Evolutionary conservation across 1,140 invertebrate species (phyloP).

Genomic region (Plectus sambesii): DNA sequence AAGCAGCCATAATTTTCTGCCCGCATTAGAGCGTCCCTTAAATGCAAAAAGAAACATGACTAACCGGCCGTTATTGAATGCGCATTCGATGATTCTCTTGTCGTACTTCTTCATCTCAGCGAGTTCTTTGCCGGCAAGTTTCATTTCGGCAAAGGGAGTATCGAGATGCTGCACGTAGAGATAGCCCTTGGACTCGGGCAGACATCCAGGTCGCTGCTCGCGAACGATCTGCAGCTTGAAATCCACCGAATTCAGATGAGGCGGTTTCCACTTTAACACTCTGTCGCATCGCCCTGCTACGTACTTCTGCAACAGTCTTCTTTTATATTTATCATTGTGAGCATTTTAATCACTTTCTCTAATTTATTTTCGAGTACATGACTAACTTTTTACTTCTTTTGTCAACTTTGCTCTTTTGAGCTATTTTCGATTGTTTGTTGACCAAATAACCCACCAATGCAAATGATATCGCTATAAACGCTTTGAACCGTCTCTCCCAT

Average conservation of each 20-base stretch:
- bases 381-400: too few species aligned
- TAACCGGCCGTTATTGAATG: slow-evolving; percentile 49
- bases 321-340: too few species aligned
- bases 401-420: too few species aligned
- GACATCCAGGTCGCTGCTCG: slow-evolving; percentile 60
- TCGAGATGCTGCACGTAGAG: slow-evolving; percentile 33
- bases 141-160: slow-evolving; percentile 54
- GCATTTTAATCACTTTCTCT: too few species aligned
- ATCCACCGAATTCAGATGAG: slow-evolving; percentile 82
- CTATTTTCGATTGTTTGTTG: too few species aligned
- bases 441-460: too few species aligned
- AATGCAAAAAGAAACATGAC: too few species aligned
- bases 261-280: slow-evolving; percentile 95
- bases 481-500: too few species aligned
- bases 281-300: slow-evolving; percentile 64
- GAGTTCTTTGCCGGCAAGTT: slow-evolving; percentile 59
- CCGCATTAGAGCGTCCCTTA: too few species aligned
- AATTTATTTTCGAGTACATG: too few species aligned
- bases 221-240: slow-evolving; percentile 73
- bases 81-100: slow-evolving; percentile 93
- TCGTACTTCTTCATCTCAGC: slow-evolving; percentile 65
- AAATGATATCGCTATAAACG: too few species aligned
- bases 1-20: too few species aligned
- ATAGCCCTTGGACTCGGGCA: slow-evolving; percentile 29
- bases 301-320: slow-evolving; percentile 69